phyloP scores from a whole-genome alignment of 2,113 vertebrate species.

The Notiomystis cincta region DNA sequence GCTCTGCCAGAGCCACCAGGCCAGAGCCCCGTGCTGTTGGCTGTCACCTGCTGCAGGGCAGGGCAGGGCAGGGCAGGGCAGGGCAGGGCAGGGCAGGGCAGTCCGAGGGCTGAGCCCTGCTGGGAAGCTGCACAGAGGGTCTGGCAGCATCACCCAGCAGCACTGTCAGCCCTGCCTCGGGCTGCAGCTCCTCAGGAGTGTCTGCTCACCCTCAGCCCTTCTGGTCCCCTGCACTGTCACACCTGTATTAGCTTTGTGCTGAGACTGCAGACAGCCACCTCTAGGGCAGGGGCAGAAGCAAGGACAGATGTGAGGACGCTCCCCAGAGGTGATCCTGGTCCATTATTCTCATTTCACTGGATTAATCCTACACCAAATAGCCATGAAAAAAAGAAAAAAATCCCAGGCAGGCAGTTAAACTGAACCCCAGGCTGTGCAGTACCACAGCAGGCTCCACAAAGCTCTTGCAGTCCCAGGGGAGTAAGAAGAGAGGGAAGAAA shows the following conservation, averaged over 20 bases:
- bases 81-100: not conserved
- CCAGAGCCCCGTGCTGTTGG: not conserved
- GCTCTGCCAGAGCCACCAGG: not conserved
- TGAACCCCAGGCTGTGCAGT: not conserved
- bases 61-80: too few relatives aligned
- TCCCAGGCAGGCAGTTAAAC: not conserved
- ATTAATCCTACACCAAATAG: not conserved
- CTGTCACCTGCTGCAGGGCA: not conserved
- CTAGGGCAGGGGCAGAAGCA: not conserved
- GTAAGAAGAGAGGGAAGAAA: slow-evolving; percentile 1
- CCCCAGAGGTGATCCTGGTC: not conserved
- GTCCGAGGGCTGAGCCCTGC: not conserved
- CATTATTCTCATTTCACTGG: not conserved
- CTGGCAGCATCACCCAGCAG: not conserved
- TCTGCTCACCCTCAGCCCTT: not conserved
- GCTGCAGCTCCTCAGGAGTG: not conserved
- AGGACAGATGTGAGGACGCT: accelerated
- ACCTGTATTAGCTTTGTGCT: not conserved
- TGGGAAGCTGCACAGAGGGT: not conserved
- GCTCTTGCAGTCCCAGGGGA: not conserved
- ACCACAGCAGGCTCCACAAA: not conserved
- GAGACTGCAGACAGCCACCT: not conserved
- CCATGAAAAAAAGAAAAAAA: accelerated
- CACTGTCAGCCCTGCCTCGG: not conserved
- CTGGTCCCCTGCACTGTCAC: not conserved